Conservation (phyloP, 2,113 vertebrate species). For the Brachypodius melanocephalos region DNA sequence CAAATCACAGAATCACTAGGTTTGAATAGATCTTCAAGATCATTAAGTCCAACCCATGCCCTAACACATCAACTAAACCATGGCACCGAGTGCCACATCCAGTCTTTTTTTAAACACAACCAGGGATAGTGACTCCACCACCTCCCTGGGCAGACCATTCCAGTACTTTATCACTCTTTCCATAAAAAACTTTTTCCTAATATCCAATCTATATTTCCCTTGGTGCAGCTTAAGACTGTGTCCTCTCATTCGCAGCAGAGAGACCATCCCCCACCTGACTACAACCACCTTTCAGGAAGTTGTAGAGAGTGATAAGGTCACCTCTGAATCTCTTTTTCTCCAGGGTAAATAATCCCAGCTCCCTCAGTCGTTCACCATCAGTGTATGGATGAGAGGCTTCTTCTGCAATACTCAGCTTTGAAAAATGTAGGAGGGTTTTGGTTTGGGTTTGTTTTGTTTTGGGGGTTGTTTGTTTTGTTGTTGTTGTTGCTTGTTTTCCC, state of each 20-base stretch:
- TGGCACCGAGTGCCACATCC: background rate
- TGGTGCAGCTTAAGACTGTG: background rate
- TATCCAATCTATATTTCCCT: background rate
- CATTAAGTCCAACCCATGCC: background rate
- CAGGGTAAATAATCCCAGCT: background rate
- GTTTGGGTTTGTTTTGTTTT: no score
- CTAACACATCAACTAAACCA: background rate
- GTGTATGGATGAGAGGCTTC: background rate
- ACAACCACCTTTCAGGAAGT: rapidly evolving
- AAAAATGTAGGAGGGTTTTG: background rate
- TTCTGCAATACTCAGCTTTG: background rate
- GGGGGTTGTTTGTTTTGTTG: background rate
- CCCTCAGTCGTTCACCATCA: background rate
- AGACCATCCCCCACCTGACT: background rate
- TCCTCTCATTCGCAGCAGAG: background rate
- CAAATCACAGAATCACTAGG: background rate
- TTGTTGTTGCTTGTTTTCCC: background rate
- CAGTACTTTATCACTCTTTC: background rate
- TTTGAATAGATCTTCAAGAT: background rate
- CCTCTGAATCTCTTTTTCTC: background rate
- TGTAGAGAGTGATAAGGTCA: background rate
- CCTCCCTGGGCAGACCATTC: background rate
- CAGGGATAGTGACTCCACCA: background rate
- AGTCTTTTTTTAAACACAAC: background rate
- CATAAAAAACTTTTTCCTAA: background rate